Evolutionary conservation across 1,140 invertebrate species (phyloP), one percentile per base, ranked within the genome.

Genomic region (Dendroctonus ponderosae): DNA sequence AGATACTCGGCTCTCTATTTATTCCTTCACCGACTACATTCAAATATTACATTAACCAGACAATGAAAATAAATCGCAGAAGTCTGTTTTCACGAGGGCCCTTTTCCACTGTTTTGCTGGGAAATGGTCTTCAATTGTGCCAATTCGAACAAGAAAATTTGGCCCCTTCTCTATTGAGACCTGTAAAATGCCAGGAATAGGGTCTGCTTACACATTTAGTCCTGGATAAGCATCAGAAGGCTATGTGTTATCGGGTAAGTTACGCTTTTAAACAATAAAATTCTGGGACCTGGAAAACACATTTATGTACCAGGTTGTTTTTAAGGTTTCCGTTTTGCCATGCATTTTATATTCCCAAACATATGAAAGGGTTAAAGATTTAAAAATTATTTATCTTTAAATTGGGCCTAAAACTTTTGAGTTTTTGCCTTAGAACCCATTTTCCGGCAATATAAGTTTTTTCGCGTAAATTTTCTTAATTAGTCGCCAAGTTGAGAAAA

Each of bases 21-120:
- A 48, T 48, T 48, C 14, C 14, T 14, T 52, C 14, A 14, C 14
- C n/a, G 12, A 9, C 12, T 14, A 52, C 50, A 52, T 52, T 52
- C 50, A 52, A 12, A 52, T 52, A 26, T 37, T 48, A 14, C 46
- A 48, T 14, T 48, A 7, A 48, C 46, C 14, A 48, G 14, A 52
- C 7, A 52, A 52, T 52, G 50, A 26, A 52, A 52, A 52, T 52
- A 52, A 52, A 52, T 15, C n/a, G 50, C 50, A 48, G 46, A 48
- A 48, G 9, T 9, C 37, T 26, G 50, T 52, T 26, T 48, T 48
- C 14, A 48, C 46, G 46, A 48, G 46, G 46, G 46, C 14, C 46
- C 7, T 48, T 48, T 11, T 48, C 11, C 11, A 48, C 11, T 48
- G 46, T 48, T 48, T 48, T 14, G 46, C 46, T 48, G 11, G 5